These are phyloP conservation scores for Nasonia oneida DNA, from an alignment of 2,888 invertebrate species.

Conservation along the genomic window DNA sequence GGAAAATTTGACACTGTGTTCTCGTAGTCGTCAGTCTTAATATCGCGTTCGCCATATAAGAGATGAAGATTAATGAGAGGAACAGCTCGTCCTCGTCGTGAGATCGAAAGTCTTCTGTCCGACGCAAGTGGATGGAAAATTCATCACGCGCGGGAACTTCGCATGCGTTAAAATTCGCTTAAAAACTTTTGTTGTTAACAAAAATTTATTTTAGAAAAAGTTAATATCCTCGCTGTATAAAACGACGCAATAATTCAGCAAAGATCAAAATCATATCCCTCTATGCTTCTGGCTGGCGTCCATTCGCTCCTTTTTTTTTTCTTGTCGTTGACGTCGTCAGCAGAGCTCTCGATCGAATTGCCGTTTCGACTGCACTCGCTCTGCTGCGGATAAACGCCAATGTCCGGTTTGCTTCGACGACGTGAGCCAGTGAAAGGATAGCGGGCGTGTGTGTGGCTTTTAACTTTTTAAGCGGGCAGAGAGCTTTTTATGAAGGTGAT, in stretches of 20 bases:
- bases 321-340: conserved; percentile 20
- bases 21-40: conserved; percentile 11
- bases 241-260: conserved; percentile 54
- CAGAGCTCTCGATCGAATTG: conserved; percentile 40
- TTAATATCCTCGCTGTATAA: conserved; percentile 19
- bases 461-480: neutral
- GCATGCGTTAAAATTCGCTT: conserved; percentile 8
- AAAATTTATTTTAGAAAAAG: too few species aligned
- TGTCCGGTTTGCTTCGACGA: conserved; percentile 9
- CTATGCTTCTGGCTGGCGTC: neutral
- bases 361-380: conserved; percentile 7
- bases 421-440: neutral
- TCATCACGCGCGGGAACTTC: conserved; percentile 11
- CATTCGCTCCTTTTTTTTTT: neutral
- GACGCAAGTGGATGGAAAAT: neutral
- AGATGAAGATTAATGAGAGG: conserved; percentile 44
- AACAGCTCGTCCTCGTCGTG: neutral
- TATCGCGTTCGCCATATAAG: neutral
- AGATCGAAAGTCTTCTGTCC: conserved; percentile 8
- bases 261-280: conserved; percentile 42
- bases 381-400: conserved; percentile 24
- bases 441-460: neutral
- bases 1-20: neutral
- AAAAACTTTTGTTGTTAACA: neutral
- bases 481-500: conserved; percentile 1